A percentile compares a stretch with the other conserved stretches of the same genome.
Evolutionary conservation across 1,140 invertebrate species (phyloP).

Genomic region (Drosophila takahashii): DNA sequence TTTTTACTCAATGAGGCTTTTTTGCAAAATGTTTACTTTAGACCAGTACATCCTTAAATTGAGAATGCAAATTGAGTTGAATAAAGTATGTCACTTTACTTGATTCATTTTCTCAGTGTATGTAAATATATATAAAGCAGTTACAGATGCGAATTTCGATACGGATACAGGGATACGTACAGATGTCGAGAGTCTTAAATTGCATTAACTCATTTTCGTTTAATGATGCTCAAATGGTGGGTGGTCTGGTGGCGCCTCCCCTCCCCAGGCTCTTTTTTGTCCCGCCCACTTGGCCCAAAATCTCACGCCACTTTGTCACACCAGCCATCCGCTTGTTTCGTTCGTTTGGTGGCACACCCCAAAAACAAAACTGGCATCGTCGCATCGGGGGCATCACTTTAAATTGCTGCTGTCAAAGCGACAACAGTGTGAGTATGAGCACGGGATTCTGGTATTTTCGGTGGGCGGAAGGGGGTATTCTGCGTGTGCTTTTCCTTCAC

Average conservation of each 20-base stretch:
- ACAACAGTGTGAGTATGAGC: constrained; percentile 24
- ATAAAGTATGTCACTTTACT: too few relatives aligned
- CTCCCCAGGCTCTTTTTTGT: background rate
- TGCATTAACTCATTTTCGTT: constrained; percentile 80
- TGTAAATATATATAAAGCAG: background rate
- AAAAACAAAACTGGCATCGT: constrained; percentile 14
- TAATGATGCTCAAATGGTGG: constrained; percentile 72
- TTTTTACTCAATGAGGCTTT: too few relatives aligned
- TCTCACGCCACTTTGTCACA: constrained; percentile 53
- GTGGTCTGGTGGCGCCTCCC: constrained; percentile 44
- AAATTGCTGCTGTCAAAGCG: constrained; percentile 76
- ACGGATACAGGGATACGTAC: constrained; percentile 31
- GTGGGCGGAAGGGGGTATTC: background rate
- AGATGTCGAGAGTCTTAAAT: constrained; percentile 77
- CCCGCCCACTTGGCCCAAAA: constrained; percentile 8
- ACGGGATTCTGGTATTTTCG: background rate
- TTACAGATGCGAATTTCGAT: constrained; percentile 6
- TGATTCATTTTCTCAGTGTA: background rate
- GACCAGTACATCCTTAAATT: too few relatives aligned
- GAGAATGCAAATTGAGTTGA: too few relatives aligned
- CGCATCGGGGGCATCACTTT: constrained; percentile 54
- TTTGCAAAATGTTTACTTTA: too few relatives aligned
- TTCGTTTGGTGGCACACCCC: background rate
- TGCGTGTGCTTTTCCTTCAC: constrained; percentile 1
- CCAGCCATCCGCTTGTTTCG: background rate